Conservation (phyloP, 2,888 invertebrate species). For the Onchidella celtica region DNA sequence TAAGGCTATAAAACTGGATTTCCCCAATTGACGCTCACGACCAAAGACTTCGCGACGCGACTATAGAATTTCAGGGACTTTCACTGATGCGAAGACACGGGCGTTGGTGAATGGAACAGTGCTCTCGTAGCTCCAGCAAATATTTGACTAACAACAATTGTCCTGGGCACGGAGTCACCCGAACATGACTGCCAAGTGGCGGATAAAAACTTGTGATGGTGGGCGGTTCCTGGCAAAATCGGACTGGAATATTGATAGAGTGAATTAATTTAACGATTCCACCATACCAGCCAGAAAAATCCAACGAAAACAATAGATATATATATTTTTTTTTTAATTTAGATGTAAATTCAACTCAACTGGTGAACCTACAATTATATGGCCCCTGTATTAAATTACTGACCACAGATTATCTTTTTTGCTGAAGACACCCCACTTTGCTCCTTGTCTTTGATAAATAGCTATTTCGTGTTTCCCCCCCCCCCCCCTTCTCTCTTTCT, state of each 20-base stretch:
- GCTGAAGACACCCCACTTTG: no score
- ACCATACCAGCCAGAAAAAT: no score
- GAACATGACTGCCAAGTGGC: not conserved
- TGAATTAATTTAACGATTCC: not conserved
- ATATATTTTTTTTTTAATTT: no score
- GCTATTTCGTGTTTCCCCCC: no score
- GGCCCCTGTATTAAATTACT: no score
- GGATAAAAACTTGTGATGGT: not conserved
- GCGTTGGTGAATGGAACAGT: not conserved
- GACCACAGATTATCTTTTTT: no score
- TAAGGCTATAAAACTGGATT: not conserved
- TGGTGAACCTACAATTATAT: no score
- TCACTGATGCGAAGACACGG: not conserved
- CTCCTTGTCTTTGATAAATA: no score
- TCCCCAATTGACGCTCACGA: not conserved
- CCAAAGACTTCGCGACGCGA: not conserved
- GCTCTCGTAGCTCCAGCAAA: not conserved
- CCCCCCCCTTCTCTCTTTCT: no score
- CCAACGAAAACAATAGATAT: no score
- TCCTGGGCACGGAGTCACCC: not conserved
- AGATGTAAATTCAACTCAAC: no score
- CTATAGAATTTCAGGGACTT: not conserved
- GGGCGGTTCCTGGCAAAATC: not conserved
- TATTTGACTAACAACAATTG: constrained; percentile 4
- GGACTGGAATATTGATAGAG: not conserved